Evolutionary conservation across 1,140 invertebrate species (phyloP).

Genomic region (Apis florea): DNA sequence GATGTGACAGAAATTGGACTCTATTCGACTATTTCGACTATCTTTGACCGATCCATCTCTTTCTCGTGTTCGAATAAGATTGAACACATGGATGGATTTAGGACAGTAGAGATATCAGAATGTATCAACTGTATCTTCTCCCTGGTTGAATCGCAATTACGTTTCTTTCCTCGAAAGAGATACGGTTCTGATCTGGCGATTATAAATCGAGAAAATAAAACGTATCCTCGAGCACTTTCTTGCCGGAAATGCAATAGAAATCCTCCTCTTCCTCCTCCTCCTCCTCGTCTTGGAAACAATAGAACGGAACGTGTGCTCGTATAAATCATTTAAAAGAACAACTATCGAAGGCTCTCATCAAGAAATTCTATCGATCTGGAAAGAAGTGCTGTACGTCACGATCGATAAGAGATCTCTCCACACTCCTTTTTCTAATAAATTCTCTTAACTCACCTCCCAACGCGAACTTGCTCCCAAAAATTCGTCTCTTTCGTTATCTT

Average conservation of each 20-base stretch:
- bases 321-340: background rate
- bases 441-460: too few relatives aligned
- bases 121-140: background rate
- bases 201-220: background rate
- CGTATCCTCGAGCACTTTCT: background rate
- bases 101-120: too few relatives aligned
- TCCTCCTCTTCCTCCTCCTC: background rate
- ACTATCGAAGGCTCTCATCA: background rate
- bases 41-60: too few relatives aligned
- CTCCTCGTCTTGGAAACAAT: background rate
- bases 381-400: slow-evolving; percentile 4
- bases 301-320: background rate
- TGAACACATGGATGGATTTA: too few relatives aligned
- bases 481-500: too few relatives aligned
- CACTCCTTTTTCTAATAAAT: too few relatives aligned
- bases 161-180: background rate
- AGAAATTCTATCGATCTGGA: background rate
- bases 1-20: background rate
- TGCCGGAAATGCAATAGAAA: background rate
- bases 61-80: too few relatives aligned
- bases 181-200: background rate
- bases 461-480: too few relatives aligned
- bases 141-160: too few relatives aligned
- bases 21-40: background rate
- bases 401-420: slow-evolving; percentile 1